A percentile compares a stretch with the other conserved stretches of the same genome.
Conservation (phyloP, 2,888 invertebrate genomes). For the Oegoconia quadripuncta region DNA sequence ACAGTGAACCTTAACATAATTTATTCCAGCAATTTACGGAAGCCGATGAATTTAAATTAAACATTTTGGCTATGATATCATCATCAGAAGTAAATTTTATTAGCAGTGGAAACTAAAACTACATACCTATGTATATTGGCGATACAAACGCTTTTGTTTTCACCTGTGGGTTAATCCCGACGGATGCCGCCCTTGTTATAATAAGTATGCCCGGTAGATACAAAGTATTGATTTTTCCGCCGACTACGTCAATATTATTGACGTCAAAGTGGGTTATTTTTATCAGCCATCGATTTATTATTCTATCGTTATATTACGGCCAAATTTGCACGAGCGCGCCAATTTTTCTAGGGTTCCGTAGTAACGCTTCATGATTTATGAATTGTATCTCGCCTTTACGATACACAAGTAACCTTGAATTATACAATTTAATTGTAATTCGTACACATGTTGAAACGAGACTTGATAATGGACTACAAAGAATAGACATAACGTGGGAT, state of each 20-base stretch:
- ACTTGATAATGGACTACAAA: background rate
- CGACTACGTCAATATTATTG: conserved; percentile 32
- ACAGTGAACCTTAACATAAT: too few relatives aligned
- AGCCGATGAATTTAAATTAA: too few relatives aligned
- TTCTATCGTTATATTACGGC: conserved; percentile 22
- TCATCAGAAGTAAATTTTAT: too few relatives aligned
- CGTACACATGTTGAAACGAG: background rate
- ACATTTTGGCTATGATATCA: too few relatives aligned
- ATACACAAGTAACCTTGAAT: too few relatives aligned
- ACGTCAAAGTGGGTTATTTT: conserved; percentile 41
- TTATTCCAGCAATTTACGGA: too few relatives aligned
- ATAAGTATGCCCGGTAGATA: background rate
- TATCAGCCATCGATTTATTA: conserved; percentile 28
- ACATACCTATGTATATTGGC: too few relatives aligned
- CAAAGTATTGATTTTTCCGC: conserved; percentile 27
- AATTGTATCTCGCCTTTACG: too few relatives aligned
- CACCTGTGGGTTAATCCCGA: background rate
- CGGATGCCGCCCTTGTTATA: too few relatives aligned
- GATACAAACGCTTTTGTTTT: background rate
- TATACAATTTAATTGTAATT: background rate
- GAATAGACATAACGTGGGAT: background rate
- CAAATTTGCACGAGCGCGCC: conserved; percentile 12
- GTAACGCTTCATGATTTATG: conserved; percentile 14
- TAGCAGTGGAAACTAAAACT: too few relatives aligned
- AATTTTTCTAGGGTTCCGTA: too few relatives aligned